Evolutionary conservation across 2,797 vertebrate genomes (phyloP).

Genomic region (Moxostoma hubbsi): DNA sequence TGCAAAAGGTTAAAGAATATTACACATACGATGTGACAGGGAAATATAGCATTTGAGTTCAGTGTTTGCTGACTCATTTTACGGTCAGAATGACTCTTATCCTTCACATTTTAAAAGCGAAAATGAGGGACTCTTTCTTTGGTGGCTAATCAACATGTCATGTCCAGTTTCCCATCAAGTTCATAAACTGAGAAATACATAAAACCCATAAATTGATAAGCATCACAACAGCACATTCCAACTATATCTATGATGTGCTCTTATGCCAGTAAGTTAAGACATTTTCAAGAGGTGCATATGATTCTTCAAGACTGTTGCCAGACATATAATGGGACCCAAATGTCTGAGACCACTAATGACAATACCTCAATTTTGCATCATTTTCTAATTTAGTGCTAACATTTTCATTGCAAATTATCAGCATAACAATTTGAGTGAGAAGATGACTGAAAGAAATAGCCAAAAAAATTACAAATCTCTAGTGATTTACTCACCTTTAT

Average conservation of each 20-base stretch:
- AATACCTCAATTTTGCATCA: too few species aligned
- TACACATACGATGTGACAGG: conserved; percentile 48
- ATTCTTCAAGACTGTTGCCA: too few species aligned
- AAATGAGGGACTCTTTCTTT: conserved; percentile 63
- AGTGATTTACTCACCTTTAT: too few species aligned
- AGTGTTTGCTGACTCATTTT: conserved; percentile 61
- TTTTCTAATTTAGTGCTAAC: too few species aligned
- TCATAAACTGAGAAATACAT: conserved; percentile 61
- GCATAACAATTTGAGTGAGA: too few species aligned
- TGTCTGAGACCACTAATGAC: too few species aligned
- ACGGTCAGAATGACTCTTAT: conserved; percentile 51
- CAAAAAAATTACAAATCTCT: too few species aligned
- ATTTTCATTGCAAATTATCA: too few species aligned
- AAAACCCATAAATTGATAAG: conserved; percentile 33
- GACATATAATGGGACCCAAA: too few species aligned
- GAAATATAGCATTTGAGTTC: conserved; percentile 47
- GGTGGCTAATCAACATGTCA: conserved; percentile 62
- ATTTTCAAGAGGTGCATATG: too few species aligned
- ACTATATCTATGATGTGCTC: not conserved
- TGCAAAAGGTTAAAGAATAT: conserved; percentile 48
- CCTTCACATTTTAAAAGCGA: conserved; percentile 48
- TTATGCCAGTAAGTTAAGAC: too few species aligned
- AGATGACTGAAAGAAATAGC: too few species aligned
- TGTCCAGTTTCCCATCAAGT: conserved; percentile 60
- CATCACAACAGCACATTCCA: conserved; percentile 48